Percentiles rank a stretch among this genome's conserved stretches.
phyloP scores from a whole-genome alignment of 2,113 vertebrate genomes.

The Phasianus colchicus region DNA sequence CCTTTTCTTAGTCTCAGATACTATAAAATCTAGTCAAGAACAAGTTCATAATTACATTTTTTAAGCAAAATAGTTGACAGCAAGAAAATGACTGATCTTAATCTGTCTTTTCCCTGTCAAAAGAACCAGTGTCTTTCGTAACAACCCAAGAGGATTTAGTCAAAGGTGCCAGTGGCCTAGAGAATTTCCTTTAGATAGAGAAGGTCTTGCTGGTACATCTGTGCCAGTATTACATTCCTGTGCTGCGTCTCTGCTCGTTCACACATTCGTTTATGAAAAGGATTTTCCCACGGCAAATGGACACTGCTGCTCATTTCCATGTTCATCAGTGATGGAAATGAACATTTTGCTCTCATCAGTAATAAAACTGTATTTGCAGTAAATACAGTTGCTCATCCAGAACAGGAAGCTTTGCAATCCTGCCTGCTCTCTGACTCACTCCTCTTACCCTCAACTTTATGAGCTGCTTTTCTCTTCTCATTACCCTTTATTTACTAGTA shows the following conservation, averaged over 20 bases:
- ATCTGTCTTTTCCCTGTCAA: not conserved
- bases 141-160: not conserved
- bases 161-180: not conserved
- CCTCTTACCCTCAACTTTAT: not conserved
- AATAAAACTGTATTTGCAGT: not conserved
- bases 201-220: not conserved
- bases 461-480: not conserved
- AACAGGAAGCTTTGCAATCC: not conserved
- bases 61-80: not conserved
- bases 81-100: not conserved
- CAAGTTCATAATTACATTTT: not conserved
- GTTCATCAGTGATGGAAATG: not conserved
- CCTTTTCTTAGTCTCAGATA: not conserved
- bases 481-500: not conserved
- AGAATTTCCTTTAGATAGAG: not conserved
- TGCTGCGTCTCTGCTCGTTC: not conserved
- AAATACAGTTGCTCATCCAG: not conserved
- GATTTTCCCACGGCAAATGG: not conserved
- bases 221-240: not conserved
- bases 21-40: not conserved
- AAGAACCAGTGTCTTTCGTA: not conserved
- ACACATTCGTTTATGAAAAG: not conserved
- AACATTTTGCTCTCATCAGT: not conserved
- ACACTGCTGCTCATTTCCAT: not conserved
- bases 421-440: not conserved